A percentile compares a stretch with the other conserved stretches of the same genome.
phyloP scores from a whole-genome alignment of 2,888 invertebrate species.

The Lathronympha strigana region DNA sequence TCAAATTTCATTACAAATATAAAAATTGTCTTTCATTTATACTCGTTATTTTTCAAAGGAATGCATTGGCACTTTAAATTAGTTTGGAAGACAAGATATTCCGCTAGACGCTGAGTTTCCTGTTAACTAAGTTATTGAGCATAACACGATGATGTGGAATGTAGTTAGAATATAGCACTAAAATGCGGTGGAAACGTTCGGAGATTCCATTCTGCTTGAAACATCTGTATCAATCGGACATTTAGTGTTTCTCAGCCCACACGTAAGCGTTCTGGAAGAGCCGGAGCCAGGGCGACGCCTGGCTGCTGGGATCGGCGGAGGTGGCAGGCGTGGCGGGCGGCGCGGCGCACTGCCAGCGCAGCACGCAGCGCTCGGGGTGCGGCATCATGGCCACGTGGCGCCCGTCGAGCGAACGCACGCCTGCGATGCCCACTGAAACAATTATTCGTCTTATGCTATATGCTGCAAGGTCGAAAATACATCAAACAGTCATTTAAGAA shows the following conservation, averaged over 20 bases:
- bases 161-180: too few relatives aligned
- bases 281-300: conserved; percentile 94
- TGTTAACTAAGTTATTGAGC: too few relatives aligned
- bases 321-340: conserved; percentile 47
- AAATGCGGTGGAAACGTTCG: too few relatives aligned
- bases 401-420: conserved; percentile 94
- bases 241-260: conserved; percentile 83
- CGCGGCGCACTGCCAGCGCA: conserved; percentile 96
- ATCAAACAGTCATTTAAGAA: conserved; percentile 11
- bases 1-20: too few relatives aligned
- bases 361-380: conserved; percentile 96
- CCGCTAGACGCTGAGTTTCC: too few relatives aligned
- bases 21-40: too few relatives aligned
- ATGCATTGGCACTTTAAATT: too few relatives aligned
- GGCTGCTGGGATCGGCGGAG: conserved; percentile 73
- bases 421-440: conserved; percentile 90
- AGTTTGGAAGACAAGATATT: too few relatives aligned
- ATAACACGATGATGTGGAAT: too few relatives aligned
- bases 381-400: conserved; percentile 99
- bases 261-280: conserved; percentile 95
- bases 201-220: too few relatives aligned
- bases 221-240: background rate
- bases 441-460: too few relatives aligned
- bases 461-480: background rate
- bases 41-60: too few relatives aligned